These are phyloP conservation scores for Araneus ventricosus DNA, from an alignment of 1,140 invertebrate genomes.

Conservation along the genomic window DNA sequence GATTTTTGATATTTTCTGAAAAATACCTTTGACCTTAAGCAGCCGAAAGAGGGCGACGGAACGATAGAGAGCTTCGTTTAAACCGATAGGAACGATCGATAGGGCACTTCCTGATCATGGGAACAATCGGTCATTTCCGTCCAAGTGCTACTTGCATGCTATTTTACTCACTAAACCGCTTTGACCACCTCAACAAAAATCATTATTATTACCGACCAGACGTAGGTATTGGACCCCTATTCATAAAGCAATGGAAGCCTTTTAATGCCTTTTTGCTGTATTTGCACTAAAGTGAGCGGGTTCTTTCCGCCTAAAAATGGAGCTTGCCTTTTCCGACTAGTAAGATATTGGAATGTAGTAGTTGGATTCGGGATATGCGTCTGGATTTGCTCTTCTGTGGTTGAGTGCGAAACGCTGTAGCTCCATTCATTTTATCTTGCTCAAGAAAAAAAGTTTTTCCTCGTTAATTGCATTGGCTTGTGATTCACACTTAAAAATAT, in stretches of 20 bases:
- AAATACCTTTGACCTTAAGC: constrained; percentile 36
- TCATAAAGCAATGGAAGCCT: background rate
- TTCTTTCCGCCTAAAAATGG: background rate
- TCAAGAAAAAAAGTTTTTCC: too few relatives aligned
- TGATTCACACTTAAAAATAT: too few relatives aligned
- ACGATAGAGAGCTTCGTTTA: background rate
- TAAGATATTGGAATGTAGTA: too few relatives aligned
- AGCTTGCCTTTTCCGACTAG: background rate
- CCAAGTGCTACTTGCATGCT: background rate
- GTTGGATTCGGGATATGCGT: too few relatives aligned
- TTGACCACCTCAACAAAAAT: background rate
- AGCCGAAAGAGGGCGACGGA: background rate
- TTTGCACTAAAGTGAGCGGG: background rate
- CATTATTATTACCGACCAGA: background rate
- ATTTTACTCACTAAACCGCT: background rate
- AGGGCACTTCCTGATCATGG: constrained; percentile 37
- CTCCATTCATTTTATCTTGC: too few relatives aligned
- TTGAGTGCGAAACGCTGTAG: too few relatives aligned
- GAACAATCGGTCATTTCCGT: constrained; percentile 60
- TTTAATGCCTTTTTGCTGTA: background rate
- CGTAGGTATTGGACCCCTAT: background rate
- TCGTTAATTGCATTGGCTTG: too few relatives aligned
- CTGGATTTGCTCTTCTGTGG: too few relatives aligned
- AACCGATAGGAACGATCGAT: constrained; percentile 49
- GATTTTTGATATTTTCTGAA: background rate